Percentiles rank a stretch among this genome's conserved stretches.
phyloP scores from a whole-genome alignment of 1,140 invertebrate genomes.

The Campoletis sonorensis region DNA sequence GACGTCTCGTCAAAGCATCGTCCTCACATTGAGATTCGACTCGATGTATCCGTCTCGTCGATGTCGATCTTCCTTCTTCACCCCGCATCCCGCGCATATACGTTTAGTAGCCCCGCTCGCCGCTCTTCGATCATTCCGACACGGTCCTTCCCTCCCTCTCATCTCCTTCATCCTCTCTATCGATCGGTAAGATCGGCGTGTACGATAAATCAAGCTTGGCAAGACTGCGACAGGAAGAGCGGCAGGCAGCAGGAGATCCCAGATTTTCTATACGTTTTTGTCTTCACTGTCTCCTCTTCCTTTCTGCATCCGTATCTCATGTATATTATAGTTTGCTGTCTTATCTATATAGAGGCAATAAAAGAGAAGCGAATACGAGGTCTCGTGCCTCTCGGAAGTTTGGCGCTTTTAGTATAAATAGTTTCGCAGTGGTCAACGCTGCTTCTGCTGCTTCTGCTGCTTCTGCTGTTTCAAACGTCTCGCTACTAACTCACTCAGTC shows the following conservation, averaged over 20 bases:
- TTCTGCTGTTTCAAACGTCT: constrained; percentile 19
- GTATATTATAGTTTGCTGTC: not conserved
- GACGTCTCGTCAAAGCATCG: constrained; percentile 45
- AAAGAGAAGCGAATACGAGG: constrained; percentile 28
- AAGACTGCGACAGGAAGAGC: constrained; percentile 18
- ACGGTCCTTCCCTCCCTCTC: constrained; percentile 36
- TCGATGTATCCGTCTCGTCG: constrained; percentile 53
- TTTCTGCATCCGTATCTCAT: not conserved
- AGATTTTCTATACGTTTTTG: constrained; percentile 20
- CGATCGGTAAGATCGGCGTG: constrained; percentile 37
- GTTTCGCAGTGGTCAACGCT: constrained; percentile 24
- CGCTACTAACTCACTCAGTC: constrained; percentile 35
- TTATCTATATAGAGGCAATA: constrained; percentile 4
- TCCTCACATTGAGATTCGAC: constrained; percentile 49
- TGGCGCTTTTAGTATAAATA: constrained; percentile 27
- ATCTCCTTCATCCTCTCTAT: constrained; percentile 35
- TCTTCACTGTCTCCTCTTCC: not conserved
- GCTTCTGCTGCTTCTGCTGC: too few relatives aligned
- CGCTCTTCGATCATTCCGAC: constrained; percentile 54
- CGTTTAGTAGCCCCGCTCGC: constrained; percentile 40
- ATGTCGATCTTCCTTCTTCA: constrained; percentile 2
- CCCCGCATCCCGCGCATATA: constrained; percentile 23
- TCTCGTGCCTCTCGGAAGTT: constrained; percentile 33
- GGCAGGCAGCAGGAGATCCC: not conserved
- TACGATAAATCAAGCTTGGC: constrained; percentile 43